Base-by-base conservation (phyloP, 2,113 vertebrate species). In the Podocnemis expansa region DNA sequence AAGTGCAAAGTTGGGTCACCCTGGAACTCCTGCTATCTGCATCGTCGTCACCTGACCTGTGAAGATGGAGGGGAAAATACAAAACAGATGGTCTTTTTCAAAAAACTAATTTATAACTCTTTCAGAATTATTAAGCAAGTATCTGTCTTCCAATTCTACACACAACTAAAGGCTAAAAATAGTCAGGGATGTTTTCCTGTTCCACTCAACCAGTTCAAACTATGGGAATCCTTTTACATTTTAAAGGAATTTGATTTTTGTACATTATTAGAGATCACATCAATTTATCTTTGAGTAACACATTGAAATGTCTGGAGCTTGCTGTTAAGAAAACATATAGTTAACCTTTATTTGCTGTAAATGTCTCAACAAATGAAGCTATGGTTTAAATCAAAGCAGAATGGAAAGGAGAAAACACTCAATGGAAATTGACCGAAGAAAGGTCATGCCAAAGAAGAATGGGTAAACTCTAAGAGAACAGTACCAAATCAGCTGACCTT, bases 1-100 rank as follows among this genome's bases (percentile, higher is more conserved):
- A 99, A 95, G 99, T 99, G 98, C 99, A 99, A 97, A 99, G 99
- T 97, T 99, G 98, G 93, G 99, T 98, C 97, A 99, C 98, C 97
- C 99, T 99, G 91, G 98, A 98, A 96, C 98, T 98, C 97, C 99
- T 98, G 54, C 98, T 98, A 84, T 98, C 98, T 38, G 97, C 96
- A 8, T 96, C 95, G 82, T 99, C 98, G 4, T 98, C 98, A 29
- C 98, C 96, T 4, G 97, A 98, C 97, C 99, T 98, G 98, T 85
- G 93, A 92, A 89, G 84, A 55, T 43, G 81, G 73, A 73, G 6
- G 93, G 93, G 38, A 88, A 97, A 97, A 58, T 11, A 89, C 87
- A 88, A 55, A 93, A 83, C 51, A 95, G 89, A 89, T 3, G 7
- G 8, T 31, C 16, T 80, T 75, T 10, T 4, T 2, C 14, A 31